Evolutionary conservation across 2,797 vertebrate genomes (phyloP).

Genomic region (Benthosema pterotum): DNA sequence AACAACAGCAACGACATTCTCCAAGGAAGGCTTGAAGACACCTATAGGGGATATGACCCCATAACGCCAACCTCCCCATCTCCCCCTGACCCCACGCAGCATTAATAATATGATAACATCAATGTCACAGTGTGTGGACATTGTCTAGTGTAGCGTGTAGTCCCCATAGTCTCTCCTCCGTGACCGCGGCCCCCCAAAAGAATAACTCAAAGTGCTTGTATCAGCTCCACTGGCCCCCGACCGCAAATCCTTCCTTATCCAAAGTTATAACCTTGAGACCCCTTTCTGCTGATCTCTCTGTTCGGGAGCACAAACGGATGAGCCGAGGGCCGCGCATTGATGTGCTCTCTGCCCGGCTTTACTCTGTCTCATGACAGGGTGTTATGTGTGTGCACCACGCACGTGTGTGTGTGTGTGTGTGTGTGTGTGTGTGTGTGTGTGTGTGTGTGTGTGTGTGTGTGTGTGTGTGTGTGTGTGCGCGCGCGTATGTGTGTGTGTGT

Average conservation of each 20-base stretch:
- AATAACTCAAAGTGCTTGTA: conserved; percentile 63
- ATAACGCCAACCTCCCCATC: neutral
- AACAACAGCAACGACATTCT: neutral
- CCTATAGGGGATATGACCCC: too few species aligned
- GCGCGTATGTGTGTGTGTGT: too few species aligned
- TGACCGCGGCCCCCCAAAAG: conserved; percentile 29
- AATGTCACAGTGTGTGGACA: conserved; percentile 24
- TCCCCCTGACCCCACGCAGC: neutral
- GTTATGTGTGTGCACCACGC: too few species aligned
- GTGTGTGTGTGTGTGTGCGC: too few species aligned
- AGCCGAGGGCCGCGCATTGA: conserved; percentile 62
- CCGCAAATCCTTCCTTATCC: conserved; percentile 63
- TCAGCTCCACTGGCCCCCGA: conserved; percentile 57
- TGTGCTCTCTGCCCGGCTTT: conserved; percentile 58
- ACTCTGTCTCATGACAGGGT: conserved; percentile 27
- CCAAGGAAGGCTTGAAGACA: too few species aligned
- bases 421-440: too few species aligned
- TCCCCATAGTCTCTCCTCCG: conserved; percentile 36
- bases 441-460: too few species aligned
- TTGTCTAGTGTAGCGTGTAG: conserved; percentile 15
- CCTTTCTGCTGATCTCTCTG: conserved; percentile 65
- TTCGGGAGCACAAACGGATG: conserved; percentile 58
- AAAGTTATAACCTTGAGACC: conserved; percentile 60
- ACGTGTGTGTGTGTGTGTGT: too few species aligned
- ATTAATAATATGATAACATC: conserved; percentile 9